A percentile compares a stretch with the other conserved stretches of the same genome.
Evolutionary conservation across 2,888 invertebrate species (phyloP).

Genomic region (Amphipoea lucens): DNA sequence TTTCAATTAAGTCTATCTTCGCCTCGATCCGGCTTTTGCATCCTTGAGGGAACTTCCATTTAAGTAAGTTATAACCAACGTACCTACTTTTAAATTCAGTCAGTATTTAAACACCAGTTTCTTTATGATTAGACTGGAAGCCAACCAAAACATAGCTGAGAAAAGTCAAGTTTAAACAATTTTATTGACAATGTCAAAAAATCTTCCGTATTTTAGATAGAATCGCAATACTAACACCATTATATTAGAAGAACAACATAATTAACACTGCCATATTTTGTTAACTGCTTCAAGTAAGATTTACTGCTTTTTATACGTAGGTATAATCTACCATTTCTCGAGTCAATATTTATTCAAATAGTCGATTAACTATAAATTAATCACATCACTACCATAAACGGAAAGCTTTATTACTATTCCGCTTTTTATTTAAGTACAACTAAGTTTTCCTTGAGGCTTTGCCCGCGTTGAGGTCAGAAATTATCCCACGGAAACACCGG

Average conservation of each 20-base stretch:
- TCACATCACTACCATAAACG: conserved; percentile 33
- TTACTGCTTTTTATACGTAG: conserved; percentile 17
- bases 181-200: conserved; percentile 1
- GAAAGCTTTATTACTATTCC: conserved; percentile 22
- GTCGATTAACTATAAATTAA: conserved; percentile 20
- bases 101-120: background rate
- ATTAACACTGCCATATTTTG: conserved; percentile 3
- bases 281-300: background rate
- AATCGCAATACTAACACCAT: conserved; percentile 5
- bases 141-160: background rate
- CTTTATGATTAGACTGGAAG: background rate
- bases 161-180: conserved; percentile 9
- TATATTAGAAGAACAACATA: conserved; percentile 2
- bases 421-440: background rate
- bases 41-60: conserved; percentile 6
- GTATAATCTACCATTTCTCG: background rate
- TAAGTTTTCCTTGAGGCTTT: background rate
- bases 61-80: background rate
- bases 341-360: conserved; percentile 27
- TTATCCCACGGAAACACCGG: background rate
- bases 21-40: conserved; percentile 11
- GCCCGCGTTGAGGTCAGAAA: background rate
- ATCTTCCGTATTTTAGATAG: conserved; percentile 14
- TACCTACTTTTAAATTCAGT: background rate
- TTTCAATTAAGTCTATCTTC: conserved; percentile 32